Conservation (phyloP, 92 coral and sea anemone genomes). For the Porites evermanni region DNA sequence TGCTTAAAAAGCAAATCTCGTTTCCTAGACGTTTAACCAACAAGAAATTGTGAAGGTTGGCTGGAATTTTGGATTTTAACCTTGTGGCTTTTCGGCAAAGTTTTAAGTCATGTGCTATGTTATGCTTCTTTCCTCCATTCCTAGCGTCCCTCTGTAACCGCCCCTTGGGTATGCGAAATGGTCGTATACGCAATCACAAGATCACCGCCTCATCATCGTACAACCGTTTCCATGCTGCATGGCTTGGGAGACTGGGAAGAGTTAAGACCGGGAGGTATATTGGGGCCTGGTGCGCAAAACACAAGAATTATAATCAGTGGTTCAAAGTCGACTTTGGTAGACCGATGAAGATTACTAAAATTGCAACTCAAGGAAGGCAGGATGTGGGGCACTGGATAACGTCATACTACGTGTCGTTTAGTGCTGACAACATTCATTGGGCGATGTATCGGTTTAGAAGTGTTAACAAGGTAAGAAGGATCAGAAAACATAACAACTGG, state of each 20-base stretch:
- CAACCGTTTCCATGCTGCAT: conserved; percentile 55
- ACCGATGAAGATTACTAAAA: conserved; percentile 60
- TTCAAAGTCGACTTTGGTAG: conserved; percentile 81
- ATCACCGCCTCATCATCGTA: conserved; percentile 69
- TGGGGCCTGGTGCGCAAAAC: conserved; percentile 86
- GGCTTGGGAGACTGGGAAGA: conserved; percentile 68
- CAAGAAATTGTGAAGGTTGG: neutral
- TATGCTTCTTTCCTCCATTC: neutral
- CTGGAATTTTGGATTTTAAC: too few relatives aligned
- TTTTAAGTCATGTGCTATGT: too few relatives aligned
- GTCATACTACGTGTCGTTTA: conserved; percentile 69
- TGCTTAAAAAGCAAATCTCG: neutral
- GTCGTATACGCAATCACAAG: conserved; percentile 59
- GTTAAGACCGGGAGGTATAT: conserved; percentile 63
- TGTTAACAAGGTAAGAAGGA: conserved; percentile 64
- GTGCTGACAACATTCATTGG: conserved; percentile 77
- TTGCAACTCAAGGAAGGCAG: conserved; percentile 87
- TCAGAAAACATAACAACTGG: too few relatives aligned
- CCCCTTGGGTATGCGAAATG: conserved; percentile 67
- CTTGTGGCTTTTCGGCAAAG: too few relatives aligned
- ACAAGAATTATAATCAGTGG: conserved; percentile 85
- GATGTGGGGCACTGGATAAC: conserved; percentile 75
- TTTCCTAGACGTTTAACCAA: neutral
- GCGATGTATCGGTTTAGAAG: conserved; percentile 74
- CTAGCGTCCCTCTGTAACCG: conserved; percentile 57